These are phyloP conservation scores for Cydia amplana DNA, from an alignment of 1,140 invertebrate genomes.

Conservation along the genomic window DNA sequence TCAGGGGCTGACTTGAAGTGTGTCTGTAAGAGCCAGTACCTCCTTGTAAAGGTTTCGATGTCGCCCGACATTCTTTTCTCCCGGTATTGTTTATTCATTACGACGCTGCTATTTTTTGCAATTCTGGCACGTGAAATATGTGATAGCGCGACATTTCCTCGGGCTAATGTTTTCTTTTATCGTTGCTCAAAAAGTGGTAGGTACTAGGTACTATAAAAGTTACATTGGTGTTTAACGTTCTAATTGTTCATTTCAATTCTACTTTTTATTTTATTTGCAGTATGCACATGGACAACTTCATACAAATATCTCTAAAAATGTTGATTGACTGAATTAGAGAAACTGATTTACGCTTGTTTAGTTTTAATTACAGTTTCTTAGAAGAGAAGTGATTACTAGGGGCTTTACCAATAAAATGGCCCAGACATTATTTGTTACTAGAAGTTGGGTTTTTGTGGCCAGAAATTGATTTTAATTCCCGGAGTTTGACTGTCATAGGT, in stretches of 20 bases:
- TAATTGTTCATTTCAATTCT: no score
- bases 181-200: no score
- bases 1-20: slow-evolving; percentile 28
- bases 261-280: no score
- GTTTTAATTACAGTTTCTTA: background rate
- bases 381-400: background rate
- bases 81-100: slow-evolving; percentile 39
- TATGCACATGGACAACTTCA: no score
- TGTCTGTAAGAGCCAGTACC: slow-evolving; percentile 20
- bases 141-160: slow-evolving; percentile 18
- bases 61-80: slow-evolving; percentile 34
- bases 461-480: background rate
- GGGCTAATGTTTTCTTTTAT: background rate
- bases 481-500: background rate
- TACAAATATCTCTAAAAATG: no score
- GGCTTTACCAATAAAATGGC: background rate
- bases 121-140: slow-evolving; percentile 27
- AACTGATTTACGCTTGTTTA: no score
- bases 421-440: background rate
- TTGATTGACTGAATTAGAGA: no score
- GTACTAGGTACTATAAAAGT: no score
- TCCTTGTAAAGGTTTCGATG: slow-evolving; percentile 32
- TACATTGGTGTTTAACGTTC: no score
- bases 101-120: slow-evolving; percentile 36
- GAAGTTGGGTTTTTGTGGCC: background rate